These are phyloP conservation scores for Chaetoderma sp. DNA, from an alignment of 2,888 invertebrate species.

Conservation along the genomic window DNA sequence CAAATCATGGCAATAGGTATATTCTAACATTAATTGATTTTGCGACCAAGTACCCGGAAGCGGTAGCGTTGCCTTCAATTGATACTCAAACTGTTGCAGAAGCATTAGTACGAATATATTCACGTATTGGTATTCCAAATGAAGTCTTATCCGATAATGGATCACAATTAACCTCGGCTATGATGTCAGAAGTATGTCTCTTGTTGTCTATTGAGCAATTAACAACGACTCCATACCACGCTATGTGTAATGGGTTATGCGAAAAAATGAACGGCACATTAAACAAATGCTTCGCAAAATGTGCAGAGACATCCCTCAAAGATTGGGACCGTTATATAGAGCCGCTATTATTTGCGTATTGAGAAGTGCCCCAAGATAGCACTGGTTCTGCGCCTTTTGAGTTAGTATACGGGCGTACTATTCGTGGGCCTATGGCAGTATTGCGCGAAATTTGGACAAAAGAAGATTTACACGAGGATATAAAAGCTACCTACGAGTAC, in stretches of 20 bases:
- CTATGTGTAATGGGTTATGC: constrained; percentile 29
- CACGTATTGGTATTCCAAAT: constrained; percentile 29
- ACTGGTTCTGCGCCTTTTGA: constrained; percentile 40
- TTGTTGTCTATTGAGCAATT: constrained; percentile 27
- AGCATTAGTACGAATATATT: constrained; percentile 30
- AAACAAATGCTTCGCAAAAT: too few species aligned
- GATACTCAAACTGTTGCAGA: constrained; percentile 37
- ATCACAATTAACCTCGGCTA: constrained; percentile 36
- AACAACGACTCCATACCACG: constrained; percentile 31
- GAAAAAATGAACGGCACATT: constrained; percentile 34
- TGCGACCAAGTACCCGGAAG: constrained; percentile 37
- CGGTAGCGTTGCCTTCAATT: constrained; percentile 21
- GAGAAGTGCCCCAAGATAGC: too few species aligned
- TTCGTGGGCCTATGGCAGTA: constrained; percentile 28
- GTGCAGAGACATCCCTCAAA: too few species aligned
- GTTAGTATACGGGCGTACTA: constrained; percentile 34
- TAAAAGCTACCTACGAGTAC: constrained; percentile 36
- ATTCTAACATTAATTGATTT: constrained; percentile 33
- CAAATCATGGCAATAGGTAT: constrained; percentile 31
- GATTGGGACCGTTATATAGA: too few species aligned
- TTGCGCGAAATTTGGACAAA: constrained; percentile 35
- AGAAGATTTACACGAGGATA: too few species aligned
- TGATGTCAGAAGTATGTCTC: constrained; percentile 29
- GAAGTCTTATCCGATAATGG: constrained; percentile 39
- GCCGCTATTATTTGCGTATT: too few species aligned